A percentile compares a stretch with the other conserved stretches of the same genome.
Evolutionary conservation across 2,113 vertebrate genomes (phyloP).

Genomic region (Thunnus maccoyii): DNA sequence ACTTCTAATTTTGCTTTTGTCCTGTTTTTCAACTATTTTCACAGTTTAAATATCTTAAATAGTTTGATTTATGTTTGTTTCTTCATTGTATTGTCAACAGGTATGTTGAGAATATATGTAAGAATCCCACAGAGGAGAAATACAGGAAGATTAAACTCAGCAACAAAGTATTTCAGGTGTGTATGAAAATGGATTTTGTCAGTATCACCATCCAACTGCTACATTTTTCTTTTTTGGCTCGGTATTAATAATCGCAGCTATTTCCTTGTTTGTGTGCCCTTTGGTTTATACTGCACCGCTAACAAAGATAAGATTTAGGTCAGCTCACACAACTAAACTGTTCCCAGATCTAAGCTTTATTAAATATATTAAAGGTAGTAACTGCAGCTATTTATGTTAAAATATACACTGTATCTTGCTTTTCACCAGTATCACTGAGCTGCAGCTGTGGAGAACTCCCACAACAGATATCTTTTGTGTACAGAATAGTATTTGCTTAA

Average conservation of each 20-base stretch:
- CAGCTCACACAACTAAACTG: no score
- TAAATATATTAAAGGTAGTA: no score
- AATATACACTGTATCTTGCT: no score
- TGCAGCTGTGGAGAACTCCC: no score
- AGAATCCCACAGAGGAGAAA: constrained; percentile 94
- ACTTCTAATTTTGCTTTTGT: neutral
- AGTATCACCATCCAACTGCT: neutral
- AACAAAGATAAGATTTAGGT: no score
- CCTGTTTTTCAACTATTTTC: neutral
- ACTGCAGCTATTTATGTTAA: no score
- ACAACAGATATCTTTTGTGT: no score
- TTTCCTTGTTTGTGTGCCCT: no score
- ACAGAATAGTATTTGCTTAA: no score
- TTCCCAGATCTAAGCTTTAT: no score
- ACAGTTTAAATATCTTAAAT: neutral
- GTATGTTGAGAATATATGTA: constrained; percentile 94
- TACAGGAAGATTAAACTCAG: constrained; percentile 94
- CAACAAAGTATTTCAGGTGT: constrained; percentile 96
- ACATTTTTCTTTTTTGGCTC: neutral
- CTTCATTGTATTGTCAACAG: constrained; percentile 73
- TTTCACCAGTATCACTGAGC: no score
- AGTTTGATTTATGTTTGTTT: neutral
- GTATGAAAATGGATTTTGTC: neutral
- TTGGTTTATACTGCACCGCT: no score
- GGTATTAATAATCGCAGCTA: neutral